Conservation (phyloP, 2,113 vertebrate species). For the Pandion haliaetus region DNA sequence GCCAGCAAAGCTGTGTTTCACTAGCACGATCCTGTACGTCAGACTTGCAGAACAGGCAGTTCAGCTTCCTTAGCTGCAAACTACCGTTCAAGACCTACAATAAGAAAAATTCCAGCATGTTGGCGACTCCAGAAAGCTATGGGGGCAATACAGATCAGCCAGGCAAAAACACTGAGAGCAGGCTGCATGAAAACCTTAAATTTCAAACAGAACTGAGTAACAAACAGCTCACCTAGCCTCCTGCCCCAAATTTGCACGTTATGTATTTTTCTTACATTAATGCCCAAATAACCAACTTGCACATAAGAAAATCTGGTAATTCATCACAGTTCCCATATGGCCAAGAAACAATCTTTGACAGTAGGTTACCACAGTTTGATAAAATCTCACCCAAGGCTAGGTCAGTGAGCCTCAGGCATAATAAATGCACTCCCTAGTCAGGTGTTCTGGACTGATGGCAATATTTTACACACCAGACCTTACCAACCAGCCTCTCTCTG, state of each 20-base stretch:
- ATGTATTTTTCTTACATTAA: not conserved
- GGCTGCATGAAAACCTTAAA: not conserved
- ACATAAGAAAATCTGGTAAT: not conserved
- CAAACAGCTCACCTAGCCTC: not conserved
- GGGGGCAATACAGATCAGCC: not conserved
- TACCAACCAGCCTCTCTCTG: not conserved
- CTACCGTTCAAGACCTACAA: not conserved
- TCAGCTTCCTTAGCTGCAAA: not conserved
- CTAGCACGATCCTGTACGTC: accelerated
- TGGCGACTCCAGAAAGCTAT: not conserved
- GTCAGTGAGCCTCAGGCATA: not conserved
- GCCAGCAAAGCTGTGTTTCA: not conserved
- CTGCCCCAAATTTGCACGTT: not conserved
- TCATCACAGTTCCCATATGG: not conserved
- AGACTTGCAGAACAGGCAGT: not conserved
- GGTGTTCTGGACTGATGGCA: not conserved
- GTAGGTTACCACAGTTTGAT: not conserved
- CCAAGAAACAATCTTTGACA: not conserved
- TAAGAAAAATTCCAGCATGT: not conserved
- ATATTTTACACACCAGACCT: not conserved
- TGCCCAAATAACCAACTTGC: not conserved
- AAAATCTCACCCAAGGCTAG: not conserved
- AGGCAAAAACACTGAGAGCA: not conserved
- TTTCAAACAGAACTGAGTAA: not conserved
- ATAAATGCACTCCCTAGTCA: not conserved